Conservation (phyloP, 2,888 invertebrate genomes). For the Oxyteleia sp. region DNA sequence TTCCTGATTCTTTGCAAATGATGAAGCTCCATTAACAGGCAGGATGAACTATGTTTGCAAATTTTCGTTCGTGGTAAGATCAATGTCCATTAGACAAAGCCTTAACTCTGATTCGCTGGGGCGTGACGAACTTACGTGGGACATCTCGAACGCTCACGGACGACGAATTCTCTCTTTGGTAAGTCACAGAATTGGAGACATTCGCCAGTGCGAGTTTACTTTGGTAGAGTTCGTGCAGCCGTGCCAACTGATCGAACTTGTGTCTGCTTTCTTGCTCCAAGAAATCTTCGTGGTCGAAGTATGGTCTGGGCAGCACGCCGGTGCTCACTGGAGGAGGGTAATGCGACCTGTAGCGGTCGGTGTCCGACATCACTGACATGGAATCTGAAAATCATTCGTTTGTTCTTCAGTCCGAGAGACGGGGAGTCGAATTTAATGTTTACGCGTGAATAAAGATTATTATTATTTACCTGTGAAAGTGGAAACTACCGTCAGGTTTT, state of each 20-base stretch:
- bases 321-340: slow-evolving; percentile 83
- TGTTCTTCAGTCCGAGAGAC: too few species aligned
- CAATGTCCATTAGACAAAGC: slow-evolving; percentile 27
- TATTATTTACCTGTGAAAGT: slow-evolving; percentile 96
- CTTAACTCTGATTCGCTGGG: slow-evolving; percentile 33
- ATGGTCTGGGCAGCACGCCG: slow-evolving; percentile 85
- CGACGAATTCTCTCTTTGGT: slow-evolving; percentile 88
- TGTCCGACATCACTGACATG: slow-evolving; percentile 88
- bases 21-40: too few species aligned
- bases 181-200: slow-evolving; percentile 90
- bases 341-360: slow-evolving; percentile 85
- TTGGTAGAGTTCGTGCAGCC: slow-evolving; percentile 94
- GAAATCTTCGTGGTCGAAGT: slow-evolving; percentile 88
- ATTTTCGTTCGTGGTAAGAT: background rate
- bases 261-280: slow-evolving; percentile 88
- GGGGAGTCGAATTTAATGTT: too few species aligned
- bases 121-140: slow-evolving; percentile 83
- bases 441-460: too few species aligned
- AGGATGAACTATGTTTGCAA: too few species aligned
- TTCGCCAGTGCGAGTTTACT: slow-evolving; percentile 93
- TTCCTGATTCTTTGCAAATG: too few species aligned
- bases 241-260: slow-evolving; percentile 94
- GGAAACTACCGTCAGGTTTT: slow-evolving; percentile 96
- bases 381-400: slow-evolving; percentile 84
- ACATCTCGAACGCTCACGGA: slow-evolving; percentile 84